phyloP scores from a whole-genome alignment of 2,888 invertebrate species.

The Odontomyia ornata region DNA sequence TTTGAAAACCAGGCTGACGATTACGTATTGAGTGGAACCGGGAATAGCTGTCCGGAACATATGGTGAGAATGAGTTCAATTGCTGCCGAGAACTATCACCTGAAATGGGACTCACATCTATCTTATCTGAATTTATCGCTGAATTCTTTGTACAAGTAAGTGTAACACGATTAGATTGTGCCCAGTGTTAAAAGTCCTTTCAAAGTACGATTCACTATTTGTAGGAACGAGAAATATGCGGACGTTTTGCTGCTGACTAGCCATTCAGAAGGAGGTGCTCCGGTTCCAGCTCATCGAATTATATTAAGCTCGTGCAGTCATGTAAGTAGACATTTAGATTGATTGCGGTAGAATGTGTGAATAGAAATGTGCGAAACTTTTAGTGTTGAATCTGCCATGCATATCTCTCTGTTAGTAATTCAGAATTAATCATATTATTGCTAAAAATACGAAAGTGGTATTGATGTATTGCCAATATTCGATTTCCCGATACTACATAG shows the following conservation, averaged over 20 bases:
- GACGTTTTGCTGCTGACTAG: conserved; percentile 81
- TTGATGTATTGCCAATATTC: too few relatives aligned
- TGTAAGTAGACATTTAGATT: conserved; percentile 53
- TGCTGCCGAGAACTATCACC: conserved; percentile 81
- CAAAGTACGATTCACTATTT: conserved; percentile 47
- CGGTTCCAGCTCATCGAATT: conserved; percentile 85
- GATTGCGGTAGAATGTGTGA: too few relatives aligned
- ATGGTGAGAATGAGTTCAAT: conserved; percentile 57
- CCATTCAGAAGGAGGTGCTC: conserved; percentile 70
- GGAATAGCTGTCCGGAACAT: conserved; percentile 17
- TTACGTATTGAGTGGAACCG: background rate
- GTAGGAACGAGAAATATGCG: conserved; percentile 80
- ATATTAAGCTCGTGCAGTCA: conserved; percentile 84
- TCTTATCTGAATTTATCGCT: conserved; percentile 84
- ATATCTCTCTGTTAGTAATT: too few relatives aligned
- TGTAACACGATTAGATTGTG: conserved; percentile 18
- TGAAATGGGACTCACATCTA: conserved; percentile 89
- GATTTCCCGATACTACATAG: too few relatives aligned
- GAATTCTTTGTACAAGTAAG: conserved; percentile 70
- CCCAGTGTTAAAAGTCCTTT: background rate
- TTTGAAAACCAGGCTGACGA: background rate
- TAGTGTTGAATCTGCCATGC: too few relatives aligned
- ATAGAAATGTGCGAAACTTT: too few relatives aligned
- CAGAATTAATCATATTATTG: too few relatives aligned
- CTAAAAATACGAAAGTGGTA: too few relatives aligned